Conservation (phyloP, 2,113 vertebrate species). For the Theristicus caerulescens region DNA sequence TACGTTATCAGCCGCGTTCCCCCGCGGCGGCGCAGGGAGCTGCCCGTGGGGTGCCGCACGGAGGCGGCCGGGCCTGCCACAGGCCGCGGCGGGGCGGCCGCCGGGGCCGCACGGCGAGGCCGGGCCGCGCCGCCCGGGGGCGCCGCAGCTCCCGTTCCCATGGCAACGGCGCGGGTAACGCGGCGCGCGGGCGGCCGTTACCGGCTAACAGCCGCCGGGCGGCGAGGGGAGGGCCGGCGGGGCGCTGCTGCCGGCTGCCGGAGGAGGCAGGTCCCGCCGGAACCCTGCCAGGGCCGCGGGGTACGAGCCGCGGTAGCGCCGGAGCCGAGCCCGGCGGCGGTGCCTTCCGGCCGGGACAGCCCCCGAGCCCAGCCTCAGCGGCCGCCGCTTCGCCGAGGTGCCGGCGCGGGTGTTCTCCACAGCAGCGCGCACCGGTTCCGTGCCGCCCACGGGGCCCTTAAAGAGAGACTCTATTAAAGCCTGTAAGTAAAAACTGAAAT, state of each 20-base stretch:
- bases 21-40: not conserved
- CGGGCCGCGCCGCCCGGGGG: not conserved
- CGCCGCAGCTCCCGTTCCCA: constrained; percentile 10
- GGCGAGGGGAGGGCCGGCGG: not conserved
- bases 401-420: fast-evolving
- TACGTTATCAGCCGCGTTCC: not conserved
- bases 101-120: not conserved
- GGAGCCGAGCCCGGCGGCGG: not conserved
- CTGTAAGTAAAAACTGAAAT: fast-evolving
- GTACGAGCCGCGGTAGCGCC: not conserved
- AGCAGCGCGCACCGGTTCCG: not conserved
- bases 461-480: not conserved
- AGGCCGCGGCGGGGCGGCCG: no score
- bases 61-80: not conserved
- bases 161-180: not conserved
- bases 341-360: not conserved
- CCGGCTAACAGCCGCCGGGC: not conserved
- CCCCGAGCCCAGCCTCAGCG: not conserved
- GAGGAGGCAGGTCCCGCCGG: not conserved
- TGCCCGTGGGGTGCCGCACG: no score
- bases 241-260: not conserved
- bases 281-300: not conserved
- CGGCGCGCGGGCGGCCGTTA: not conserved
- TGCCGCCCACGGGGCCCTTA: no score
- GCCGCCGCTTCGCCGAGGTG: not conserved